Base-by-base conservation (phyloP, 2,113 vertebrate species). In the Sinocyclocheilus grahami region DNA sequence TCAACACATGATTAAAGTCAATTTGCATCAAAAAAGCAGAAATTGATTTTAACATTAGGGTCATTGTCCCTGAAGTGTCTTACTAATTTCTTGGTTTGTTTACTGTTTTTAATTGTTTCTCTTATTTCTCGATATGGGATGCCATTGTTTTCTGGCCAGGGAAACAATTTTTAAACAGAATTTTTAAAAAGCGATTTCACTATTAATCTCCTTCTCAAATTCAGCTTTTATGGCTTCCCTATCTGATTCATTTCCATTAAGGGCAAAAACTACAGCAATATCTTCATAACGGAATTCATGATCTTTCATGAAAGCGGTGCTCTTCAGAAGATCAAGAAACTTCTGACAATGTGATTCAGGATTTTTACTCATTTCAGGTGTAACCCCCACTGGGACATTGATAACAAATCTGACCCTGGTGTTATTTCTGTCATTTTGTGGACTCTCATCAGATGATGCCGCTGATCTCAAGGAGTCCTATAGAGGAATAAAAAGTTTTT, bases 171-270 rank as follows among this genome's bases (percentile, higher is more conserved):
- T n/a, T n/a, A n/a, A n/a, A n/a, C 0, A 46, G 3, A 39, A 22
- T 22, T n/a, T 74, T 74, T n/a, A 0, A 5, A 46, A 75, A 75
- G 39, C 0, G 2, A 46, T 46, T 75, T 75, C 0, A 0, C 10
- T 10, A 0, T 2, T 6, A 24, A 74, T 12, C 0, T 1, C 0
- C 69, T 39, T 37, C 37, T 37, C 37, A 37, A 2, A 48, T 12
- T 74, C 20, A 1, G 10, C 4, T n/a, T 3, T 10, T 24, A 46
- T 22, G 0, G 10, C 0, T 12, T 1, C 0, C 5, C 0, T 2
- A n/a, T 74, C 18, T 1, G 39, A 46, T 5, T 6, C 0, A 0
- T 13, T 51, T 76, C 39, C 74, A 51, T 76, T 51, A 8, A 75
- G 5, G 10, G 22, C 22, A 2, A 75, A 76, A 7, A 76, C 1